Base-by-base conservation (phyloP, 2,888 invertebrate species). In the Oscheius sp. region DNA sequence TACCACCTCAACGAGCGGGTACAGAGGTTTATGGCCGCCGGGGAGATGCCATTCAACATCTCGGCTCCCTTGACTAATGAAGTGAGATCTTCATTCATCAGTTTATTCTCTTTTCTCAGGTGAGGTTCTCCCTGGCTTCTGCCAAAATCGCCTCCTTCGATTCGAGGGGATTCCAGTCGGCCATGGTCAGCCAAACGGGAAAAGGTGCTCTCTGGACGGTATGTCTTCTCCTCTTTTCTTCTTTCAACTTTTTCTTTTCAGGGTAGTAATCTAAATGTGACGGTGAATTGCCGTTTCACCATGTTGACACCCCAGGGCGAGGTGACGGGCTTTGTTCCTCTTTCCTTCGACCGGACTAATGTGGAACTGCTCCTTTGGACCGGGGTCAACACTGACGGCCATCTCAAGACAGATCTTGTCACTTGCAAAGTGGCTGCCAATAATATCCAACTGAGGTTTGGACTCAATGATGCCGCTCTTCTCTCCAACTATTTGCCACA, bases 151-250 rank as follows among this genome's bases (percentile, higher is more conserved):
- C 79, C 27, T 73, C 69, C 27, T 87, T 87, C 73, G 86, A 87
- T 58, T 80, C 79, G 58, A 64, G 55, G 6, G 64, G 72, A 6
- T 87, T 87, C 69, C 76, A 77, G 18, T 86, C 87, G 2, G 59
- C 73, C 41, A 78, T 85, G 78, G 73, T 74, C 41, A 78, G 82
- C 35, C 69, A 77, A 63, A 75, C 79, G 45, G 81, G 80, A 53
- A 84, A 84, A 71, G 86, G 85, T 72, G 64, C 86, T n/a, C 69
- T 80, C 13, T 86, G 86, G 86, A 85, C 85, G 76, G 86, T 86
- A 25, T 9, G 81, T 66, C 21, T 25, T 21, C 55, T 68, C 52
- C 35, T 3, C 27, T 55, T 58, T 23, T 46, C 12, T 45, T 1
- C n/a, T 55, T 29, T n/a, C n/a, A n/a, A 16, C 55, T 41, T 3